phyloP scores from a whole-genome alignment of 2,113 vertebrate species.

The Ardeotis arabs region DNA sequence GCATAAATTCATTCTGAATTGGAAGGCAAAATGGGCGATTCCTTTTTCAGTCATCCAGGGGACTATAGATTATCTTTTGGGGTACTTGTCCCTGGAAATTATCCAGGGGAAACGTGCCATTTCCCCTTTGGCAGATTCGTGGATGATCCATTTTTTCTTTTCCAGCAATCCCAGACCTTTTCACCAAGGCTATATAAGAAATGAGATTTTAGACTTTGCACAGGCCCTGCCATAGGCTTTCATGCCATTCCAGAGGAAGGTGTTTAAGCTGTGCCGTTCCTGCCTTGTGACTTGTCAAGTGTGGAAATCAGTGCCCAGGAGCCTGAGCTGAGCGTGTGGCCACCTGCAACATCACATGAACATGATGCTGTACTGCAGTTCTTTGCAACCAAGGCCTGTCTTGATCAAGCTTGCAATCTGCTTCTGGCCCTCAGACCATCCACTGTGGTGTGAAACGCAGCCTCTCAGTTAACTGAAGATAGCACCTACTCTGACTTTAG shows the following conservation, averaged over 20 bases:
- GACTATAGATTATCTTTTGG: not conserved
- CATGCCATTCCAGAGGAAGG: not conserved
- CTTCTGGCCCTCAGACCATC: not conserved
- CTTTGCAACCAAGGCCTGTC: not conserved
- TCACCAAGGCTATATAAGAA: not conserved
- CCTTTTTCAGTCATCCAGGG: not conserved
- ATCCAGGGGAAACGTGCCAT: not conserved
- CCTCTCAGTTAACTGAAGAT: not conserved
- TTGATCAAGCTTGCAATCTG: not conserved
- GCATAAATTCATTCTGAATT: slow-evolving; percentile 6
- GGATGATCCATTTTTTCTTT: not conserved
- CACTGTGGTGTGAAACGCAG: not conserved
- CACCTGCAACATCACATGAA: not conserved
- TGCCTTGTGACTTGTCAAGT: not conserved
- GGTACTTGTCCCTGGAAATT: not conserved
- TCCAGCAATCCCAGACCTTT: not conserved
- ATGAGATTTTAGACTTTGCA: not conserved
- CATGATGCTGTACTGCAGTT: not conserved
- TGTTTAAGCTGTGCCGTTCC: not conserved
- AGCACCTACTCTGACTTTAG: not conserved
- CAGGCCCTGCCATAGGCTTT: not conserved
- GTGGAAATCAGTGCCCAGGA: not conserved
- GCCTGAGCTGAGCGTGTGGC: not conserved
- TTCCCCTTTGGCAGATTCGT: not conserved
- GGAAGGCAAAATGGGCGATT: slow-evolving; percentile 13